phyloP scores from a whole-genome alignment of 1,140 invertebrate genomes.

The Ceratitis capitata region DNA sequence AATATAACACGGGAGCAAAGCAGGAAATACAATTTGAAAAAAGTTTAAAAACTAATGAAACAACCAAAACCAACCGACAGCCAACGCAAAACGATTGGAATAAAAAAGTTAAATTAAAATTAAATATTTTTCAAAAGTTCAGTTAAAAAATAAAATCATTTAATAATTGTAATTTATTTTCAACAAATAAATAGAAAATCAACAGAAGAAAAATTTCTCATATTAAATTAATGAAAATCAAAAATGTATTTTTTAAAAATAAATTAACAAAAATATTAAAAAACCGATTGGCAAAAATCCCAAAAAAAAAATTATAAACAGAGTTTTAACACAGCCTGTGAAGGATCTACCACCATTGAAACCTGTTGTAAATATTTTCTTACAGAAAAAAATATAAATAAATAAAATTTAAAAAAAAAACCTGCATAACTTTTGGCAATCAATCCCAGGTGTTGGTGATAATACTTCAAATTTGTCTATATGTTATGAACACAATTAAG shows the following conservation, averaged over 20 bases:
- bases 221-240: not conserved
- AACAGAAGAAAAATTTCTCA: not conserved
- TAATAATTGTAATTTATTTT: not conserved
- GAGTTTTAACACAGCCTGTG: not conserved
- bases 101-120: not conserved
- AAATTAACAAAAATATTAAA: not conserved
- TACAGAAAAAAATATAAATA: not conserved
- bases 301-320: not conserved
- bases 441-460: conserved; percentile 9
- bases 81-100: conserved; percentile 15
- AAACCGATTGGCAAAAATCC: not conserved
- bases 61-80: not conserved
- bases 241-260: not conserved
- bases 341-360: not conserved
- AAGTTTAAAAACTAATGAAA: conserved; percentile 25
- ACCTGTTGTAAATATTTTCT: conserved; percentile 42
- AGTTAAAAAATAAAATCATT: not conserved
- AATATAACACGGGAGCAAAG: not conserved
- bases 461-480: not conserved
- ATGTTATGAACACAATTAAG: not conserved
- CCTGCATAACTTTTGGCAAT: not conserved
- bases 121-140: not conserved
- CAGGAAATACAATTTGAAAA: conserved; percentile 18
- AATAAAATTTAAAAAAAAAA: not conserved
- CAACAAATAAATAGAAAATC: not conserved